Evolutionary conservation across 2,888 invertebrate genomes (phyloP).

Genomic region (Erebia palarica): DNA sequence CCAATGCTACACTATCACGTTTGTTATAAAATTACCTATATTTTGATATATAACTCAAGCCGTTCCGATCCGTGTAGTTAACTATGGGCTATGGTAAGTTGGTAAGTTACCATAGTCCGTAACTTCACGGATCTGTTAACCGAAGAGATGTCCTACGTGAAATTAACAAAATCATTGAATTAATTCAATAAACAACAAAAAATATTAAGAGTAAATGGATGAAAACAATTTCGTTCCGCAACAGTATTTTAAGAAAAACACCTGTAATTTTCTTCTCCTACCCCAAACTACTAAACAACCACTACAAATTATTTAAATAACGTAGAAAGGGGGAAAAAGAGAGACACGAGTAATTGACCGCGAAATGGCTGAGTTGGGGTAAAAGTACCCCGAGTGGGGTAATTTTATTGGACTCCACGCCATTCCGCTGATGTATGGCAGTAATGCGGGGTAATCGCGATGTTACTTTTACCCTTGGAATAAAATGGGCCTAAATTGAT

Average conservation of each 20-base stretch:
- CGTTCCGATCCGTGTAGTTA: no score
- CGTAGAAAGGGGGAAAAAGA: conserved; percentile 14
- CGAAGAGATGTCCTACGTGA: no score
- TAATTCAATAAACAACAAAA: no score
- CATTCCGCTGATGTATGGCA: conserved; percentile 33
- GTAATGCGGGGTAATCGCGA: conserved; percentile 31
- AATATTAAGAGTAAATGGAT: no score
- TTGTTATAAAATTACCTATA: no score
- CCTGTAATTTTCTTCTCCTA: conserved; percentile 3
- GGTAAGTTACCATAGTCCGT: no score
- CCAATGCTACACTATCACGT: no score
- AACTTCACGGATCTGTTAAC: no score
- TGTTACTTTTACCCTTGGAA: conserved; percentile 23
- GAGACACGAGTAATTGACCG: conserved; percentile 29
- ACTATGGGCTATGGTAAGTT: no score
- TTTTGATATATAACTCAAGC: no score
- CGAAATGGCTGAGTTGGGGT: conserved; percentile 27
- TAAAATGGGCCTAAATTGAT: conserved; percentile 15
- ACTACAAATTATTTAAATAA: conserved; percentile 21
- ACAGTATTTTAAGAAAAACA: background rate
- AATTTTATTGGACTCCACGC: conserved; percentile 36
- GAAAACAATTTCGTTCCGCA: no score
- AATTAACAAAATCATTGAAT: no score
- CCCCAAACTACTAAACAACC: conserved; percentile 6
- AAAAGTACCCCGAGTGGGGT: conserved; percentile 32